phyloP scores from a whole-genome alignment of 1,140 invertebrate genomes.

The Zophobas atratus region DNA sequence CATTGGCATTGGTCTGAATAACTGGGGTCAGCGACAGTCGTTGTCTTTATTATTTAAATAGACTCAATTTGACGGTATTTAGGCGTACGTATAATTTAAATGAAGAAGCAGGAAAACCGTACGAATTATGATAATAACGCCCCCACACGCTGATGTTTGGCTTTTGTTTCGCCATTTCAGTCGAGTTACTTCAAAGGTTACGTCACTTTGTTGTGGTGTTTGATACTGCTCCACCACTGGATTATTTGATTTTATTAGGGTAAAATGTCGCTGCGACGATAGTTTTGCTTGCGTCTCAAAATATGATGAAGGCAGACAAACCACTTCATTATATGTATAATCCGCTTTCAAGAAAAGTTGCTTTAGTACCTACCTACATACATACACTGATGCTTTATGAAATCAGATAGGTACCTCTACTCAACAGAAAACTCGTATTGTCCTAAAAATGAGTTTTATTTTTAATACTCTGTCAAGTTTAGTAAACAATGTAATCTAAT shows the following conservation, averaged over 20 bases:
- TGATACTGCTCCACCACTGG: background rate
- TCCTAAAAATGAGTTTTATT: too few relatives aligned
- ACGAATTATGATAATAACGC: conserved; percentile 5
- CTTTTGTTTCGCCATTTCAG: conserved; percentile 9
- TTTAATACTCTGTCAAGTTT: too few relatives aligned
- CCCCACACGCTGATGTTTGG: background rate
- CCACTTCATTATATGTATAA: background rate
- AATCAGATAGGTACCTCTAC: too few relatives aligned
- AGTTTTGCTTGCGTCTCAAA: background rate
- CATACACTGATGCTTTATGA: too few relatives aligned
- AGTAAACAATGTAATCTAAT: too few relatives aligned
- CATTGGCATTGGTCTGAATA: too few relatives aligned
- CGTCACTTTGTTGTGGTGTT: conserved; percentile 18
- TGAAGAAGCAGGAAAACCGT: conserved; percentile 1
- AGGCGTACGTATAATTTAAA: background rate
- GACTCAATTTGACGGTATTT: conserved; percentile 2
- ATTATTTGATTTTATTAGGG: conserved; percentile 26
- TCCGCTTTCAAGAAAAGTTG: too few relatives aligned
- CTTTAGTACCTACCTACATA: too few relatives aligned
- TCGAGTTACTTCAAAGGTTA: conserved; percentile 9
- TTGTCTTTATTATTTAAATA: conserved; percentile 7
- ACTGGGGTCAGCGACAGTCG: too few relatives aligned
- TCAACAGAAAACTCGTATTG: too few relatives aligned
- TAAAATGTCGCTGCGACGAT: background rate
- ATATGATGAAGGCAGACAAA: background rate